Base-by-base conservation (phyloP, 2,888 invertebrate genomes). In the Agrilus mali region DNA sequence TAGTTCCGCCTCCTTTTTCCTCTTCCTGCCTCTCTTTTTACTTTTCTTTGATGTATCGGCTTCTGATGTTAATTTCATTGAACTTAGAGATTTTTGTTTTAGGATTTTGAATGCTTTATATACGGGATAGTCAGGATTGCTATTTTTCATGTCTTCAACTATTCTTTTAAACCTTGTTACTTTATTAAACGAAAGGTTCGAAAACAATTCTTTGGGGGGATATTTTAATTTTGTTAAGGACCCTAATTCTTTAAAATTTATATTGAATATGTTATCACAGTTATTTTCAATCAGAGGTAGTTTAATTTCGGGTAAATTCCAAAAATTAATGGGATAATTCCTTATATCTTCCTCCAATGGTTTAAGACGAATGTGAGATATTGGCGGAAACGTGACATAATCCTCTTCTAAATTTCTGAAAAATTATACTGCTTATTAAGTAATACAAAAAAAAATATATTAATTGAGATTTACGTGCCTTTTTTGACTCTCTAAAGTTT, bases 361-460 rank as follows among this genome's bases (percentile, higher is more conserved):
- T 43, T 62, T 59, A 56, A 83, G 81, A 52, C 73, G 74, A 17
- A 86, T 61, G 58, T 86, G 86, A 49, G 78, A 75, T 22, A 81
- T 72, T 52, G 60, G 58, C 14, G 78, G 78, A 64, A 84, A 86
- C 34, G 65, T 56, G 52, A 72, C 69, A 22, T 61, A 63, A 22
- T 61, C 60, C 37, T 60, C 57, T 40, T 68, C 66, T 47, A 64
- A 66, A 47, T 57, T 38, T 40, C 64, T 64, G 38, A 41, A 53
- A 56, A 44, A 36, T 42, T 32, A 47, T 45, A 45, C 31, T 43
- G 13, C n/a, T 42, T 42, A n/a, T n/a, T n/a, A n/a, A n/a, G n/a
- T n/a, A 34, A n/a, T 7, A 32, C 13, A 33, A 39, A 31, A 33
- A 12, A 12, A 38, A 38, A 15, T 22, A 37, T 36, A 15, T 33